phyloP scores from a whole-genome alignment of 2,797 vertebrate genomes.

The Eupleurogrammus muticus region DNA sequence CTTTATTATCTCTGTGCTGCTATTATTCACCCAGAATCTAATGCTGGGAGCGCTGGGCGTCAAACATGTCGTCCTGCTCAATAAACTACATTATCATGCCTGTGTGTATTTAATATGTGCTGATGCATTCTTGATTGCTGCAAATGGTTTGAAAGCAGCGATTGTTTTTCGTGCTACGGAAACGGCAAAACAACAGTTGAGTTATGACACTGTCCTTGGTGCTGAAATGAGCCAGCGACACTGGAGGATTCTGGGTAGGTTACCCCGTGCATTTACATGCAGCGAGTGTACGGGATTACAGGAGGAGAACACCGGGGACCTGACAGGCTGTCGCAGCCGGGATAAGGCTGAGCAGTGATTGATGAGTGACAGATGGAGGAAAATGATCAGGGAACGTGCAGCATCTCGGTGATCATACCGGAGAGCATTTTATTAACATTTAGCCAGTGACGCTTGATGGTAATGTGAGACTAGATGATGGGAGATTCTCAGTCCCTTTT shows the following conservation, averaged over 20 bases:
- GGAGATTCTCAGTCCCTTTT: neutral
- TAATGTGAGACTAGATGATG: slow-evolving; percentile 5
- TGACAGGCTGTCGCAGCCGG: slow-evolving; percentile 58
- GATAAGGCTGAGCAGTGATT: slow-evolving; percentile 69
- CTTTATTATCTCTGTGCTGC: slow-evolving; percentile 13
- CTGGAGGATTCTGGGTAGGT: slow-evolving; percentile 11
- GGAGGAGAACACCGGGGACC: slow-evolving; percentile 49
- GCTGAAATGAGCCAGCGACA: slow-evolving; percentile 47
- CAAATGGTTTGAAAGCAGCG: slow-evolving; percentile 40
- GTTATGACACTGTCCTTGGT: slow-evolving; percentile 63
- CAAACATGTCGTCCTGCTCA: slow-evolving; percentile 24
- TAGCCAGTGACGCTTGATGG: slow-evolving; percentile 13
- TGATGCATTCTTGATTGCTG: slow-evolving; percentile 37
- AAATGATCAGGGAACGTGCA: slow-evolving; percentile 41
- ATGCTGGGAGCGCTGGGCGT: slow-evolving; percentile 10
- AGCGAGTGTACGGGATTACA: slow-evolving; percentile 32
- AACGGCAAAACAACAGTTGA: slow-evolving; percentile 13
- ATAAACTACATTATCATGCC: slow-evolving; percentile 13
- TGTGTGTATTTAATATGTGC: slow-evolving; percentile 27
- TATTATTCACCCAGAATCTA: slow-evolving; percentile 18
- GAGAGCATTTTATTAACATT: slow-evolving; percentile 8
- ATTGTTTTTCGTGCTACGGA: neutral
- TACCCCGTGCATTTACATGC: slow-evolving; percentile 41
- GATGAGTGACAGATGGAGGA: slow-evolving; percentile 72
- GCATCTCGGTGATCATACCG: slow-evolving; percentile 39